Percentiles rank a stretch among this genome's conserved stretches.
Conservation (phyloP, 2,113 vertebrate species). For the Sminthopsis crassicaudata region DNA sequence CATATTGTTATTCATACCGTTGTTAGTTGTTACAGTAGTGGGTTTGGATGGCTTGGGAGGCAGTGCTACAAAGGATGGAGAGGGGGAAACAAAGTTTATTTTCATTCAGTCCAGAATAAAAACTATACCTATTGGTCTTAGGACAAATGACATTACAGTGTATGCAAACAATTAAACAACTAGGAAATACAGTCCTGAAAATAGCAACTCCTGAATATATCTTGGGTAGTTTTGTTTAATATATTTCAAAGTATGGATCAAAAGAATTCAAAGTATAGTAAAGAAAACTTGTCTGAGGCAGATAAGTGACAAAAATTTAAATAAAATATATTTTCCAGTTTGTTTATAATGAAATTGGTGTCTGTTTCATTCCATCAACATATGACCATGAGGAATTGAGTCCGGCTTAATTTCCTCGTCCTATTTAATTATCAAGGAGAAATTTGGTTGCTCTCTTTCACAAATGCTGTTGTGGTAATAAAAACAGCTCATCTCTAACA, state of each 20-base stretch:
- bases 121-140: slow-evolving; percentile 25
- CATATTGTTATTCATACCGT: slow-evolving; percentile 99
- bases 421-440: slow-evolving; percentile 75
- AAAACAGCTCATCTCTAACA: slow-evolving; percentile 67
- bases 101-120: background rate
- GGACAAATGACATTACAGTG: slow-evolving; percentile 24
- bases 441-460: slow-evolving; percentile 69
- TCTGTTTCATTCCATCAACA: slow-evolving; percentile 59
- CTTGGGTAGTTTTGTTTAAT: background rate
- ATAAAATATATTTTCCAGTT: slow-evolving; percentile 43
- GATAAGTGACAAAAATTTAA: slow-evolving; percentile 45
- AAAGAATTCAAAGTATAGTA: slow-evolving; percentile 19
- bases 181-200: slow-evolving; percentile 2
- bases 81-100: slow-evolving; percentile 55
- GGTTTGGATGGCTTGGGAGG: slow-evolving; percentile 98
- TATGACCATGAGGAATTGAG: slow-evolving; percentile 70
- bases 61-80: slow-evolving; percentile 88
- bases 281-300: slow-evolving; percentile 4
- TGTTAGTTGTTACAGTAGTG: slow-evolving; percentile 90
- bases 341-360: slow-evolving; percentile 67
- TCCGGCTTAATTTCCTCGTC: slow-evolving; percentile 46
- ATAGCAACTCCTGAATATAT: background rate
- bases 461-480: slow-evolving; percentile 71
- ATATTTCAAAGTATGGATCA: slow-evolving; percentile 16
- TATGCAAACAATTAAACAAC: background rate